These are phyloP conservation scores for Patella vulgata DNA, from an alignment of 1,140 invertebrate species.

Conservation along the genomic window DNA sequence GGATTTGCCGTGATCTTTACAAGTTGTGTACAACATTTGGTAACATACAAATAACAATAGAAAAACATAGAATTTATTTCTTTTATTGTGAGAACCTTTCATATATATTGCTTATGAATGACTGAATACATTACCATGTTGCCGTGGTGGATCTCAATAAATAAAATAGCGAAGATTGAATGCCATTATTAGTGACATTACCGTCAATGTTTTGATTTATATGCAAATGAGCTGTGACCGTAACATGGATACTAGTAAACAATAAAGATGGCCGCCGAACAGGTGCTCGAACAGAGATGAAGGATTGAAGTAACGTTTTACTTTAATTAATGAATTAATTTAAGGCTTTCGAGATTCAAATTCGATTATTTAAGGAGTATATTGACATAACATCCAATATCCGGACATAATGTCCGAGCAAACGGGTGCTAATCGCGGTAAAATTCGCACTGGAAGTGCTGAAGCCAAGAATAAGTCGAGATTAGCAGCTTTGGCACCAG, in stretches of 20 bases:
- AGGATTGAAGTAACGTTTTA: too few species aligned
- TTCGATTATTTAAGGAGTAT: neutral
- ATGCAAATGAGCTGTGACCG: conserved; percentile 4
- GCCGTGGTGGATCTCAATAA: too few species aligned
- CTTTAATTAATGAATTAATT: neutral
- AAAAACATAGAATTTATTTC: too few species aligned
- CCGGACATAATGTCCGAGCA: conserved; percentile 20
- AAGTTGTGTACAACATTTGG: too few species aligned
- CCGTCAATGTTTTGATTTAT: too few species aligned
- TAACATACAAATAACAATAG: too few species aligned
- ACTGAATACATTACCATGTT: too few species aligned
- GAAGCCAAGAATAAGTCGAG: conserved; percentile 50
- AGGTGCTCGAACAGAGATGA: neutral
- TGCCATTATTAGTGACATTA: too few species aligned
- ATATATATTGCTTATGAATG: too few species aligned
- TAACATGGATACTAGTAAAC: conserved; percentile 46
- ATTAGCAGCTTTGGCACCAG: conserved; percentile 49
- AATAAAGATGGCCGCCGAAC: conserved; percentile 34
- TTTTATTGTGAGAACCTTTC: too few species aligned
- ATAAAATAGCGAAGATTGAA: too few species aligned
- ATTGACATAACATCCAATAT: neutral
- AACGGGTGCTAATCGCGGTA: conserved; percentile 12
- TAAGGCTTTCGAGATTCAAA: neutral
- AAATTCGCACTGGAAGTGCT: conserved; percentile 25
- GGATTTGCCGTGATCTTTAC: too few species aligned